Conservation (phyloP, 1,140 invertebrate species). For the Tachypleus tridentatus region DNA sequence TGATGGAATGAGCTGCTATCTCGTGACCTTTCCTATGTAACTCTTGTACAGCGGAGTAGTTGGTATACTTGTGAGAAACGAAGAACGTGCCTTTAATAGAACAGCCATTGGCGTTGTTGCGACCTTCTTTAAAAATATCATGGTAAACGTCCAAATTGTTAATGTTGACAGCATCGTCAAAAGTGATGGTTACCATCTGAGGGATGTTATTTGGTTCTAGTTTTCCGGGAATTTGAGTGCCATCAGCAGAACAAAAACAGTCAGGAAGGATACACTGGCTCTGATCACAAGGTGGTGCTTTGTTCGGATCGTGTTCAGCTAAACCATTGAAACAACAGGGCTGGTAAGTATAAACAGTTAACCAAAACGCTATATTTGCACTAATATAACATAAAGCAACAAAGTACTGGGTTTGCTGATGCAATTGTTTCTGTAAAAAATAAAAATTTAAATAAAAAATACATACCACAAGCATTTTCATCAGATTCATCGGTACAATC, state of each 20-base stretch:
- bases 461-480: slow-evolving; percentile 47
- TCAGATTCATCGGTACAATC: slow-evolving; percentile 69
- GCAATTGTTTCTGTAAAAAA: no score
- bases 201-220: slow-evolving; percentile 60
- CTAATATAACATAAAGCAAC: no score
- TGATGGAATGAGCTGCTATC: slow-evolving; percentile 85
- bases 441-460: no score
- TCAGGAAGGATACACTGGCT: slow-evolving; percentile 77
- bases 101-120: slow-evolving; percentile 68
- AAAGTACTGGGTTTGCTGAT: no score
- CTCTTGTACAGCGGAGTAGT: slow-evolving; percentile 84
- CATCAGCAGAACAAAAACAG: slow-evolving; percentile 87
- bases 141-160: slow-evolving; percentile 88
- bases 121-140: slow-evolving; percentile 21
- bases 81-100: slow-evolving; percentile 88
- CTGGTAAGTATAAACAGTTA: no score
- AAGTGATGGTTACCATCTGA: slow-evolving; percentile 91
- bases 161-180: slow-evolving; percentile 84
- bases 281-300: slow-evolving; percentile 76
- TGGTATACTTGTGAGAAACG: slow-evolving; percentile 89
- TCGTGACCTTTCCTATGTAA: slow-evolving; percentile 84
- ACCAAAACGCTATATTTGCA: no score
- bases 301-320: slow-evolving; percentile 53
- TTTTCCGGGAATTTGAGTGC: slow-evolving; percentile 65
- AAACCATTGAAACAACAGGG: no score